Evolutionary conservation across 1,140 invertebrate genomes (phyloP).

Genomic region (Lanistes nyassanus): DNA sequence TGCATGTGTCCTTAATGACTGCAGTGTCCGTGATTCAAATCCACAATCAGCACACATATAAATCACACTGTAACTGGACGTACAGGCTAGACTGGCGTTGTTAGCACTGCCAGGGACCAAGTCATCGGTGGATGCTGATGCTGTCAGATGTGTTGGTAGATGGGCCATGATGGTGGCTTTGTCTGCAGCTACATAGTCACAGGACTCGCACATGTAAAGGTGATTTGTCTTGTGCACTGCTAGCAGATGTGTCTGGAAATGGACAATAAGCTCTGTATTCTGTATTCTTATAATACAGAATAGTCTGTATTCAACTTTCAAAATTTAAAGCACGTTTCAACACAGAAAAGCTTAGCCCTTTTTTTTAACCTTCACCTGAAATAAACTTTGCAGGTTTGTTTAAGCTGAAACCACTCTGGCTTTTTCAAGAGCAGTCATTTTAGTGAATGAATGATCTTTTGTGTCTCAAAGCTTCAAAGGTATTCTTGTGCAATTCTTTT

Average conservation of each 20-base stretch:
- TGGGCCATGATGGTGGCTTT: conserved; percentile 51
- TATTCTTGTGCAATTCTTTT: too few relatives aligned
- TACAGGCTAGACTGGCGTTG: not conserved
- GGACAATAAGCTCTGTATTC: not conserved
- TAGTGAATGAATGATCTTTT: too few relatives aligned
- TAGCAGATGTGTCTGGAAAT: conserved; percentile 49
- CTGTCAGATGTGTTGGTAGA: conserved; percentile 24
- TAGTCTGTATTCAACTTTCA: too few relatives aligned
- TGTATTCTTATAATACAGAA: too few relatives aligned
- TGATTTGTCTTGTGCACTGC: conserved; percentile 49
- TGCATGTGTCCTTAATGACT: not conserved
- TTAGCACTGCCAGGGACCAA: too few relatives aligned
- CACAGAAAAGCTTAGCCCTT: not conserved
- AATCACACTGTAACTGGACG: not conserved
- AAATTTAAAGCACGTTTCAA: not conserved
- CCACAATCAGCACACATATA: conserved; percentile 1
- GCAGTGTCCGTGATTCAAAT: not conserved
- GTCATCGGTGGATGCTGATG: not conserved
- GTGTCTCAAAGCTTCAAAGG: too few relatives aligned
- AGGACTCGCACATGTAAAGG: conserved; percentile 55
- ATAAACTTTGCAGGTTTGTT: too few relatives aligned
- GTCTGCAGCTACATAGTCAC: conserved; percentile 52
- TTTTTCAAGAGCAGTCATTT: too few relatives aligned
- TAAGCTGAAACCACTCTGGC: too few relatives aligned
- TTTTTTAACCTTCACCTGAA: not conserved